These are phyloP conservation scores for Cephalopachus bancanus DNA, from an alignment of 2,797 vertebrate species.

Conservation along the genomic window DNA sequence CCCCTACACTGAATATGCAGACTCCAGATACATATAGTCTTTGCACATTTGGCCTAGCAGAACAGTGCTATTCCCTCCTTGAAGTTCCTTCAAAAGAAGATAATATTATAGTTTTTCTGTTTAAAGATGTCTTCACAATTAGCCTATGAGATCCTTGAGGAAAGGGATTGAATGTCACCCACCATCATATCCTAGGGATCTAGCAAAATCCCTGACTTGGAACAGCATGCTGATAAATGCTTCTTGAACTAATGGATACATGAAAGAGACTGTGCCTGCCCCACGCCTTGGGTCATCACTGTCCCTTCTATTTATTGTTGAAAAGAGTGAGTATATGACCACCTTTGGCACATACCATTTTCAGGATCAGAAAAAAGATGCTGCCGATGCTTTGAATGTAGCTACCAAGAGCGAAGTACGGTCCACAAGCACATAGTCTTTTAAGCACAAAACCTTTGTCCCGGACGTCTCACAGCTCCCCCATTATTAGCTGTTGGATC, in stretches of 20 bases:
- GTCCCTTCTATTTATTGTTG: not conserved
- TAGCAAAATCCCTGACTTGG: not conserved
- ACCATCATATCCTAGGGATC: not conserved
- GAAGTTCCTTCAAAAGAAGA: not conserved
- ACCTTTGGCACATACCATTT: not conserved
- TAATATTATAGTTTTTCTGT: not conserved
- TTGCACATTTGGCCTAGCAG: not conserved
- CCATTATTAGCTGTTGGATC: constrained; percentile 55
- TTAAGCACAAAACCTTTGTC: constrained; percentile 46
- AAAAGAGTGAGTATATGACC: not conserved
- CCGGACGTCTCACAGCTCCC: constrained; percentile 51
- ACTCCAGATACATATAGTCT: not conserved
- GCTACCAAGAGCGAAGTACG: not conserved
- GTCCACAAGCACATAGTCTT: not conserved
- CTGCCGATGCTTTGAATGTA: not conserved
- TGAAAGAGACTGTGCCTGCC: not conserved
- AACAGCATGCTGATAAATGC: not conserved
- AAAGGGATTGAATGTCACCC: not conserved
- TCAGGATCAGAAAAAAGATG: not conserved
- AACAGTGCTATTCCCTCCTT: not conserved
- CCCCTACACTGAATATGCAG: not conserved
- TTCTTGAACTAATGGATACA: not conserved
- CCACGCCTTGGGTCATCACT: not conserved
- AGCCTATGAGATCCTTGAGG: not conserved
- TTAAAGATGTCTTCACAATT: not conserved